Base-by-base conservation (phyloP, 1,140 invertebrate genomes). In the Campoletis sonorensis region DNA sequence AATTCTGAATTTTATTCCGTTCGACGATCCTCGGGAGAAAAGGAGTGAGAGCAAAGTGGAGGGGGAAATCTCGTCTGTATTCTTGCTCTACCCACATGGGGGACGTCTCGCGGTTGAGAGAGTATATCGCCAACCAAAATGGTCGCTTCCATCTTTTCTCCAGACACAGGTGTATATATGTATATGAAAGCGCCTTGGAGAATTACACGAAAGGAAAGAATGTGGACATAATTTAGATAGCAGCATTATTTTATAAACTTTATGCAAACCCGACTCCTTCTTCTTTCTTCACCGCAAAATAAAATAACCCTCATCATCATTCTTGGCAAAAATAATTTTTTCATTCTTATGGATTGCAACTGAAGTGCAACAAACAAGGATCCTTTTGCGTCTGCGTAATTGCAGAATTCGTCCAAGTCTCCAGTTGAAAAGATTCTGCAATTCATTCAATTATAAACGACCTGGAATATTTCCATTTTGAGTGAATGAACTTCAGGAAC, bases 1-100 rank as follows among this genome's bases (percentile, higher is more conserved):
- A 91, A 90, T 90, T 89, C 85, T 87, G 80, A 83, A 87, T 89
- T 90, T 91, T 90, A 91, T 90, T 90, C 85, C 84, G 85, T 86
- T 79, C 84, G 84, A 81, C 81, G 84, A 77, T 64, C 61, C 75
- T 23, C 27, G 54, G 4, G 54, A 58, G 54, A 58, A 58, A 23
- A 23, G 21, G 18, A 58, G 54, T 4, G 16, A 7, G 54, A 45
- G 40, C n/a, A n/a, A n/a, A 8, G 40, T 1, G 5, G 40, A 45
- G 40, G 40, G 40, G 40, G 40, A 10, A 13, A 21, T 45, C 70
- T 68, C 72, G 16, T 61, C 18, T 80, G 51, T 80, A 75, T 78
- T 67, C 49, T 30, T 72, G n/a, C 40, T 51, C 71, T 72, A 16
- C 54, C 80, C 67, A 30, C 67, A 70, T n/a, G 30, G 13, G 67